Conservation (phyloP, 1,140 invertebrate genomes). For the Lanistes nyassanus region DNA sequence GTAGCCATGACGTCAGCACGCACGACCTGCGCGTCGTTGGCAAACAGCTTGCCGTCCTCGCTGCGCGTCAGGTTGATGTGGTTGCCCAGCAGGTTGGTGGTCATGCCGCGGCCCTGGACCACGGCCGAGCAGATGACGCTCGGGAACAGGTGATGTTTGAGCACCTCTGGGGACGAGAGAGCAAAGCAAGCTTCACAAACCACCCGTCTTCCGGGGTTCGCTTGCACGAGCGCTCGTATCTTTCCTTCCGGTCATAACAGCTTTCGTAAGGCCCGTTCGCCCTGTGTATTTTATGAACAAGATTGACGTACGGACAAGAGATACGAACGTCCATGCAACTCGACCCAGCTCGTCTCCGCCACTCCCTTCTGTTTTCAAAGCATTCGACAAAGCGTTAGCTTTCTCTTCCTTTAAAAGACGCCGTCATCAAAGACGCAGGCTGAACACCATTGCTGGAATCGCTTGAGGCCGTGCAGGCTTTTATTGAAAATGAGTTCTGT, state of each 20-base stretch:
- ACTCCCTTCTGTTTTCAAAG: too few relatives aligned
- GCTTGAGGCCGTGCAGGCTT: background rate
- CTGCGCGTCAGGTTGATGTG: conserved; percentile 70
- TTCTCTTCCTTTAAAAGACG: background rate
- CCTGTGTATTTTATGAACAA: too few relatives aligned
- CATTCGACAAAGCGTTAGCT: background rate
- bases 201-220: too few relatives aligned
- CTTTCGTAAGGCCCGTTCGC: too few relatives aligned
- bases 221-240: too few relatives aligned
- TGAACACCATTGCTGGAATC: background rate
- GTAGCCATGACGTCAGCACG: conserved; percentile 69
- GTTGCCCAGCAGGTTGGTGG: conserved; percentile 71
- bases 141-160: conserved; percentile 75
- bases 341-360: too few relatives aligned
- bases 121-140: conserved; percentile 76
- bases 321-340: too few relatives aligned
- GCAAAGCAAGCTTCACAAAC: too few relatives aligned
- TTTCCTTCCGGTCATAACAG: too few relatives aligned
- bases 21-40: conserved; percentile 67
- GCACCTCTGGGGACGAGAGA: conserved; percentile 67
- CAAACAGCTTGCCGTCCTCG: conserved; percentile 68
- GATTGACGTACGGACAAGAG: too few relatives aligned
- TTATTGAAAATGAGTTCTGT: too few relatives aligned
- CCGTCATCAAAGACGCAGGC: background rate
- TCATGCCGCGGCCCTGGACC: conserved; percentile 66